Base-by-base conservation (phyloP, 2,888 invertebrate species). In the Harpalus rufipes region DNA sequence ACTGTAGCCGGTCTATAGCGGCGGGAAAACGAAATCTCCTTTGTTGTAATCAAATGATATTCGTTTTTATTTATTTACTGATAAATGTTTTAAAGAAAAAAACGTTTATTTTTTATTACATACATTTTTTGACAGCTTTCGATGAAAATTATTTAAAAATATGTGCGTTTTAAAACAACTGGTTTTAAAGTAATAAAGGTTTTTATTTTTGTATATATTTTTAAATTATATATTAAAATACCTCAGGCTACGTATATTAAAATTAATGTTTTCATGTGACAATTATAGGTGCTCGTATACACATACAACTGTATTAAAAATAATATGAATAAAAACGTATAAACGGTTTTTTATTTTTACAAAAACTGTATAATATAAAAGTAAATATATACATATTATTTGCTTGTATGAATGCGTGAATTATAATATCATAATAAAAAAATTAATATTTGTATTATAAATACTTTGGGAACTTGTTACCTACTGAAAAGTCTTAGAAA, bases 141-240 rank as follows among this genome's bases (percentile, higher is more conserved):
- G 6, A 32, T 32, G 32, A 32, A 80, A 79, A 80, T 79, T 68
- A 85, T 85, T 85, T 80, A 63, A 39, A 68, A 85, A 78, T 84
- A 74, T 63, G 84, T n/a, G 14, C 16, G 74, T 14, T 32, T 7
- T 39, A 25, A 51, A n/a, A 78, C n/a, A 39, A 44, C n/a, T 16
- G 78, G 10, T 51, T 51, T 51, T 51, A 51, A 12, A 51, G 12
- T 51, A 51, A 12, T 51, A 51, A 51, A 51, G 12, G 12, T 51
- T 51, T 51, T 51, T 12, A 12, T 51, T 12, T 51, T 12, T 32
- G 32, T 6, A 32, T 32, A 51, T 51, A 51, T 51, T 51, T 32
- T 51, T 51, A 51, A 51, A 51, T 51, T 51, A 51, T 51, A 32
- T 32, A 32, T 32, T 8, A 51, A 51, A 51, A 51, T 51, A 51